Base-by-base conservation (phyloP, 1,140 invertebrate species). In the Thereuonema tuberculata region DNA sequence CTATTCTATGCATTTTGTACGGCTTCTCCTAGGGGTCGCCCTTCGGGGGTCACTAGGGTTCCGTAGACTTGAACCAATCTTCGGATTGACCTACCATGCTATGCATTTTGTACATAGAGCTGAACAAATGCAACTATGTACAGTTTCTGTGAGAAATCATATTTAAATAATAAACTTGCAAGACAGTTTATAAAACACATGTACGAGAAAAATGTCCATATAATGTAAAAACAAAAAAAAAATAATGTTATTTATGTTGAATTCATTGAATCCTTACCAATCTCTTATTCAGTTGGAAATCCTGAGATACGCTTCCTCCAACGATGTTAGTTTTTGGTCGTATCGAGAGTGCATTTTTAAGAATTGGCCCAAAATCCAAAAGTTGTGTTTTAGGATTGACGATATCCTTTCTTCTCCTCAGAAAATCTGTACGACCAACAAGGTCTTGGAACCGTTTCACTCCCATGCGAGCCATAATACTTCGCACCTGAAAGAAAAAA, bases 361-460 rank as follows among this genome's bases (percentile, higher is more conserved):
- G 74, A 56, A 99, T 84, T 15, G 84, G 76, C 52, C 82, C 81
- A 31, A 98, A 82, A 72, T 98, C 87, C 52, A 99, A 72, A 52
- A 85, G 79, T 60, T 83, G 83, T 1, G 93, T 89, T 76, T 98
- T 98, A 14, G 78, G 77, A 67, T 85, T 79, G 0, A 78, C 0
- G 74, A 72, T 57, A 78, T 68, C 76, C 59, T 77, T 69, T 23
- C 67, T 67, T 37, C 83, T 77, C 72, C 83, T 84, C 1, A 97
- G 73, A 1, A 94, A 75, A 75, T 99, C 95, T 1, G 93, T 95
- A 17, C 93, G 82, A 2, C 96, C 96, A 65, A 99, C 84, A 20
- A 98, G 75, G 67, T 99, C 93, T 76, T 95, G 86, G 77, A 96
- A 89, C 63, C 81, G 84, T 1, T 84, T 76, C 28, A 98, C 83